Base-by-base conservation (phyloP, 2,888 invertebrate genomes). In the Aplocera efformata region DNA sequence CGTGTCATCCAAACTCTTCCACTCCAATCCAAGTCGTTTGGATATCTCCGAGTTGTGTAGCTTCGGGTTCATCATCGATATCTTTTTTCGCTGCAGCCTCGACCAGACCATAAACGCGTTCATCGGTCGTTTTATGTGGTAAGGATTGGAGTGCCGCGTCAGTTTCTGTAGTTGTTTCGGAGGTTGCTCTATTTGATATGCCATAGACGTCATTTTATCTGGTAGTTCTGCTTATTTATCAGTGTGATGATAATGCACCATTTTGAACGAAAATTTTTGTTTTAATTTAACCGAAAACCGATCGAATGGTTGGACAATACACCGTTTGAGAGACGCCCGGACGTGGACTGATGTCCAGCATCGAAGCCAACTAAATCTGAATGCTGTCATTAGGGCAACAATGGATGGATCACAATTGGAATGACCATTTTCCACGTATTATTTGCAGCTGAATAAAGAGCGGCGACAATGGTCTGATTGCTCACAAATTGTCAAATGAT, bases 61-160 rank as follows among this genome's bases (percentile, higher is more conserved):
- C 60, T 93, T 94, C 39, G 96, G 96, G 68, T 96, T 94, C 70
- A 95, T 92, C 71, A 92, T 90, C 0, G 96, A 94, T 75, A 96
- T 96, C 67, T 94, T 94, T 66, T 94, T 92, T 29, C 96, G 79
- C 65, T 98, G 98, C 27, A 96, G 86, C 39, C 98, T 86, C 6
- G 97, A 97, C 98, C 98, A 98, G 7, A 98, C 98, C 98, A 98
- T 98, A 85, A 98, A 98, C 0, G 98, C 98, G 80, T 98, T 98
- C 98, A 98, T 98, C 7, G 98, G 98, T 55, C 98, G 89, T 74
- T 98, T 98, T 62, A 98, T 97, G 77, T 98, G 96, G 42, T 81
- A 86, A 0, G 85, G 83, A 31, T 83, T 85, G 0, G 79, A 61
- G 8, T 95, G 92, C 50, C 94, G 92, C 26, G 83, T 62, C 30